Conservation (phyloP, 2,888 invertebrate genomes). For the Hypomecis punctinalis region DNA sequence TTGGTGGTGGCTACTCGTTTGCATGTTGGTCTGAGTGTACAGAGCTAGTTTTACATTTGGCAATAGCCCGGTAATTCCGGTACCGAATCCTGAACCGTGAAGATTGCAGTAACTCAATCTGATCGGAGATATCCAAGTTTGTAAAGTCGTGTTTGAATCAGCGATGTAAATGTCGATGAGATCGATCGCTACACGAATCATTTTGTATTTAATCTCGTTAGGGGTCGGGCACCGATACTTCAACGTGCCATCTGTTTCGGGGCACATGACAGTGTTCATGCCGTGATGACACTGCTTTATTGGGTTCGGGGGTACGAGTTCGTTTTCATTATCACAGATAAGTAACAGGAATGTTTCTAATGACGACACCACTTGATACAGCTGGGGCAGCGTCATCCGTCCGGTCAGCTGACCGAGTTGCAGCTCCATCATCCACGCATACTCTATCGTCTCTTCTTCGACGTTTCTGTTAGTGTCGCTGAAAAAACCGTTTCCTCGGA, state of each 20-base stretch:
- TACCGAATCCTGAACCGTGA: conserved; percentile 96
- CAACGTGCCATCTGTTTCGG: conserved; percentile 88
- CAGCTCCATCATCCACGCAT: conserved; percentile 98
- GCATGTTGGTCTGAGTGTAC: conserved; percentile 88
- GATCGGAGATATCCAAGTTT: conserved; percentile 95
- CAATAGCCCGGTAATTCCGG: conserved; percentile 94
- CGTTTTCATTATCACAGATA: conserved; percentile 95
- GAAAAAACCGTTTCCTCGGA: conserved; percentile 98
- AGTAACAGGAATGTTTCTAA: conserved; percentile 95
- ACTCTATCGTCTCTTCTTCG: conserved; percentile 98
- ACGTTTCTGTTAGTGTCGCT: conserved; percentile 95
- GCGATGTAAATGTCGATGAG: conserved; percentile 95
- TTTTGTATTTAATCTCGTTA: conserved; percentile 96
- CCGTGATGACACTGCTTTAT: conserved; percentile 92
- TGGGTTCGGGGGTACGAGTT: conserved; percentile 92
- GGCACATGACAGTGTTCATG: conserved; percentile 88
- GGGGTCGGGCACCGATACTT: conserved; percentile 92
- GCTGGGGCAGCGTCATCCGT: conserved; percentile 94
- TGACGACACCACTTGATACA: conserved; percentile 94
- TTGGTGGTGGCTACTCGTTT: conserved; percentile 80
- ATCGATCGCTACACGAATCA: conserved; percentile 95
- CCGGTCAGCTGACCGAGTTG: conserved; percentile 97
- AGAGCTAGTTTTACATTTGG: conserved; percentile 88
- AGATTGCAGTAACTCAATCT: conserved; percentile 96
- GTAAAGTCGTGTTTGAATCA: conserved; percentile 94